These are phyloP conservation scores for Acanthis flammea DNA, from an alignment of 2,797 vertebrate genomes.

Conservation along the genomic window DNA sequence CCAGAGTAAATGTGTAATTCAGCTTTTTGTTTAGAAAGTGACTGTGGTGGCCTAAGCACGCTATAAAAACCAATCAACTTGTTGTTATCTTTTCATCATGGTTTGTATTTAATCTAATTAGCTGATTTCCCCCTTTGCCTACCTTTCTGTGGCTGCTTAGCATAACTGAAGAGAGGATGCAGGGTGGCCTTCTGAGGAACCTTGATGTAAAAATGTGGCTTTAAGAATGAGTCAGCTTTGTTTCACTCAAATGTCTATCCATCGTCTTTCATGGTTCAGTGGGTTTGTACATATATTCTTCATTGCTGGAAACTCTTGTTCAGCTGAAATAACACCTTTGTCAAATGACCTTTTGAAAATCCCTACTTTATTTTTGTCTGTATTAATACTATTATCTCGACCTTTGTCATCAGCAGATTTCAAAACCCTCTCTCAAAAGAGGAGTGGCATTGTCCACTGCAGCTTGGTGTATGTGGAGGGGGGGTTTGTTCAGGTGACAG, in stretches of 20 bases:
- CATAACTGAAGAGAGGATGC: neutral
- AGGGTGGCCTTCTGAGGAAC: neutral
- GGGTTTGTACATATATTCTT: neutral
- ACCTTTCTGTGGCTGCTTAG: neutral
- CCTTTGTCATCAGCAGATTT: neutral
- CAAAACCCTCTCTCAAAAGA: neutral
- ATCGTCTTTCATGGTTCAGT: neutral
- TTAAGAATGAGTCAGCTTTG: slow-evolving; percentile 37
- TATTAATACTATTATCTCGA: neutral
- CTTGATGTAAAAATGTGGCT: neutral
- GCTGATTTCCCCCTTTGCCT: neutral
- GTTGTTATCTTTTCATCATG: neutral
- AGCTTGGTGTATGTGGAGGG: neutral
- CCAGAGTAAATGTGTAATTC: neutral
- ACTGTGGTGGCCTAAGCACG: neutral
- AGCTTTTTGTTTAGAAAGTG: neutral
- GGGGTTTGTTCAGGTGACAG: neutral
- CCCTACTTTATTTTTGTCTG: neutral
- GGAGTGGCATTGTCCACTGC: neutral
- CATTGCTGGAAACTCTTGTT: slow-evolving; percentile 24
- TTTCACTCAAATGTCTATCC: neutral
- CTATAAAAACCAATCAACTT: neutral
- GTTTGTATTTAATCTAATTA: neutral
- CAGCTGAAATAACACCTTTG: neutral
- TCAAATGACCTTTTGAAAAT: slow-evolving; percentile 21